Evolutionary conservation across 2,113 vertebrate genomes (phyloP).

Genomic region (Epinephelus fuscoguttatus): DNA sequence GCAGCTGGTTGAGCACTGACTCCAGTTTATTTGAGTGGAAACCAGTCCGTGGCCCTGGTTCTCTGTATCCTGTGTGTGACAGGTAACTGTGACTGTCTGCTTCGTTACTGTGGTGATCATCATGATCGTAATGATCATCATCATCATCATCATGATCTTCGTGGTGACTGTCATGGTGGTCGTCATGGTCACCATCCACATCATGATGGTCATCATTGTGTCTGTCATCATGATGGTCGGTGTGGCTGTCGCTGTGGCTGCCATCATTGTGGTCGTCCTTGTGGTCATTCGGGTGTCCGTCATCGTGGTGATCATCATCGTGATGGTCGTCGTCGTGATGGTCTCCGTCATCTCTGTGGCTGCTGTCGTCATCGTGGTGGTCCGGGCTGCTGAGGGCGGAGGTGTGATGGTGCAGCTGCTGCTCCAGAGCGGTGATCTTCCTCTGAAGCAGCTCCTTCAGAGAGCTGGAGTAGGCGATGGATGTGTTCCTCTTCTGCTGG

Average conservation of each 20-base stretch:
- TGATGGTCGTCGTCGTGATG: conserved; percentile 7
- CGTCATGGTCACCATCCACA: background rate
- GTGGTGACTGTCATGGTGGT: conserved; percentile 9
- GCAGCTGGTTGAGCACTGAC: conserved; percentile 81
- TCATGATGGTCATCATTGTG: conserved; percentile 23
- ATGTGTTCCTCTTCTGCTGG: conserved; percentile 84
- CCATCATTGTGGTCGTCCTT: conserved; percentile 16
- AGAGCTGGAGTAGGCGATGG: conserved; percentile 84
- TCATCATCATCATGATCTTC: conserved; percentile 19
- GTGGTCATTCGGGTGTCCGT: conserved; percentile 3
- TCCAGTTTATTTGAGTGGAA: conserved; percentile 80
- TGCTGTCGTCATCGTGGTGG: conserved; percentile 54
- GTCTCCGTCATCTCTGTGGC: conserved; percentile 23
- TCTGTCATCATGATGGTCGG: background rate
- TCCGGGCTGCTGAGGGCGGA: conserved; percentile 27
- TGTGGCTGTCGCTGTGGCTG: conserved; percentile 2
- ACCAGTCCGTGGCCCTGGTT: conserved; percentile 43
- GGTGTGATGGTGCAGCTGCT: conserved; percentile 81
- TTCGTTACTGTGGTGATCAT: conserved; percentile 66
- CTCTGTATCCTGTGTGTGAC: conserved; percentile 66
- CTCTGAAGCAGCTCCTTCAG: conserved; percentile 87
- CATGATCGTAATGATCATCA: conserved; percentile 35
- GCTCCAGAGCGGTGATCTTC: conserved; percentile 86
- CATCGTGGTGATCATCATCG: background rate
- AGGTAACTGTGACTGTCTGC: conserved; percentile 64